Percentiles rank a stretch among this genome's conserved stretches.
phyloP scores from a whole-genome alignment of 2,113 vertebrate species.

The Macrotus californicus region DNA sequence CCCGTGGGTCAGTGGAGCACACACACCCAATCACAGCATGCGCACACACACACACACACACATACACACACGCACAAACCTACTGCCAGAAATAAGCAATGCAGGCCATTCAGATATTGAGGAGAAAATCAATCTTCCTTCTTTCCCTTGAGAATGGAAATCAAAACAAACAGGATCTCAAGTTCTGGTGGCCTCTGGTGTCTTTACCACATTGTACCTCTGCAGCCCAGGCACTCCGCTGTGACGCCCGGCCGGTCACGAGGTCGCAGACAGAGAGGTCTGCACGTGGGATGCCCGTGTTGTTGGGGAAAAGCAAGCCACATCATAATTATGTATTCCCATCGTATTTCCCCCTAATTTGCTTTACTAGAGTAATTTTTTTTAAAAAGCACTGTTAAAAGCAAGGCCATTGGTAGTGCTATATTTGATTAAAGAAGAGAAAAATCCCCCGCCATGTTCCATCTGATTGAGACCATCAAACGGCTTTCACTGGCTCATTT shows the following conservation, averaged over 20 bases:
- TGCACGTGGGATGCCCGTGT: background rate
- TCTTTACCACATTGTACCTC: background rate
- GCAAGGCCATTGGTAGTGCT: background rate
- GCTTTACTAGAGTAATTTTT: background rate
- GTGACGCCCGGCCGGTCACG: background rate
- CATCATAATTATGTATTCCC: background rate
- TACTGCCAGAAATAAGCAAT: background rate
- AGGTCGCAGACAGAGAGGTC: background rate
- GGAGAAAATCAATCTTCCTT: background rate
- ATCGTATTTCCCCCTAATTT: background rate
- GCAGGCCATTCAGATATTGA: background rate
- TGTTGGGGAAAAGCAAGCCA: background rate
- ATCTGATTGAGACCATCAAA: background rate
- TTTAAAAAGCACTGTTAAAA: background rate
- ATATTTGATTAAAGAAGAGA: background rate
- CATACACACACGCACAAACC: background rate
- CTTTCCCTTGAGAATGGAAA: background rate
- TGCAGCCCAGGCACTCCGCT: background rate
- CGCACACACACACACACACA: background rate
- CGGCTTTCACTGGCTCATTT: background rate
- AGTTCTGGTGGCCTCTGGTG: background rate
- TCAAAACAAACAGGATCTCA: background rate
- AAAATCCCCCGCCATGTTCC: background rate
- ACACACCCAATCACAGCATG: accelerated
- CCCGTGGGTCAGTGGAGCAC: background rate